Evolutionary conservation across 1,140 invertebrate species (phyloP), one percentile per base, ranked within the genome.

Genomic region (Leptinotarsa lineolata): DNA sequence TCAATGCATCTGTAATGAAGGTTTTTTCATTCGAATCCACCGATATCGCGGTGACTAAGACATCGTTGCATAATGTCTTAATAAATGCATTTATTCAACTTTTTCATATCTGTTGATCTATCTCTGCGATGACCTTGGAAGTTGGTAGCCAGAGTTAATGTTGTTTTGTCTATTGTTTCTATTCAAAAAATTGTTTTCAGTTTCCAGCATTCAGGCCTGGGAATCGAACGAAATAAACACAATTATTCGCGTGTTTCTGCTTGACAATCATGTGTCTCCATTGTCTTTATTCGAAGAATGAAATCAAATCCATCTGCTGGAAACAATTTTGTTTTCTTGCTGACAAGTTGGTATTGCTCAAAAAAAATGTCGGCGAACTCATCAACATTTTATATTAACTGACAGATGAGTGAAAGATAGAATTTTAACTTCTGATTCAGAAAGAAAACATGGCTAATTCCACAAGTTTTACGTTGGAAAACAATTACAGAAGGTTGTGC

Each of bases 21-120:
- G 24, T 68, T 68, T 68, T 48, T 68, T 44, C 13, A 13, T 63
- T 63, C 20, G 5, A 3, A 21, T 63, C 61, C 20, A 63, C 61
- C 61, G 46, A 44, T 16, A 68, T 15, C 18, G 68, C 39, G 68
- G 58, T 30, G 22, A 70, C 24, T 54, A 68, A 60, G 45, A 68
- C 24, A 30, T 15, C 61, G 60, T 76, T 76, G 74, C 74, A 76
- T 76, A 76, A 76, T 73, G 70, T 73, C 74, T 70, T 73, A 76
- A 72, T 70, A 73, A 76, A 73, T 73, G 74, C 74, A 76, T 73
- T 73, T 76, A 70, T 73, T 64, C 70, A 70, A 61, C 60, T 72
- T 73, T 76, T 76, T 76, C 66, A 68, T 75, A 72, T 73, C 74
- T 72, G 59, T 68, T 70, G 71, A 75, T 75, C 74, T 75, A 75